These are phyloP conservation scores for Urophycis tenuis DNA, from an alignment of 2,797 vertebrate genomes.

Conservation along the genomic window DNA sequence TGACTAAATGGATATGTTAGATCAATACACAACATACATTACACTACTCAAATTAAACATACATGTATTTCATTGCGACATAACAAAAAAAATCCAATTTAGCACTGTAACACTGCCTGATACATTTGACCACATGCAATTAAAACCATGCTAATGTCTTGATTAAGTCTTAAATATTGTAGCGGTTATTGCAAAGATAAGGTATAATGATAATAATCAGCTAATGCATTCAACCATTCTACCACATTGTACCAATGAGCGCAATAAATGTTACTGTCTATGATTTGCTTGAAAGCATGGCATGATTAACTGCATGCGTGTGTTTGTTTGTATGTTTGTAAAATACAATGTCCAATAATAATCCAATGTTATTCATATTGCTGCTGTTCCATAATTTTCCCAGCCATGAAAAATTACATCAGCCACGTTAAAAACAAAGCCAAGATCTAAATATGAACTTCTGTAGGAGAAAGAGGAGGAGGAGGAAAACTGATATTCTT, in stretches of 20 bases:
- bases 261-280: not conserved
- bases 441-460: not conserved
- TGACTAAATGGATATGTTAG: not conserved
- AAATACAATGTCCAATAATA: not conserved
- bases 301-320: not conserved
- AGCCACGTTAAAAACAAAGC: not conserved
- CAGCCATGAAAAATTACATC: not conserved
- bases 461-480: not conserved
- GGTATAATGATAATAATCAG: not conserved
- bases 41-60: not conserved
- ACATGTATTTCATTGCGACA: not conserved
- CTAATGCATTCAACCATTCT: not conserved
- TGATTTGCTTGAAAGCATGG: not conserved
- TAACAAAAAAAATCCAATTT: not conserved
- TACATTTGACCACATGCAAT: not conserved
- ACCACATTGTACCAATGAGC: not conserved
- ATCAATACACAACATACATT: not conserved
- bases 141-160: not conserved
- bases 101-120: not conserved
- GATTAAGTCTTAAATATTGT: not conserved
- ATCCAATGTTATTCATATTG: not conserved
- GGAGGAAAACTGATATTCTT: not conserved
- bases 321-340: not conserved
- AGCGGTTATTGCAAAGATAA: not conserved
- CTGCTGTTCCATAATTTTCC: not conserved